phyloP scores from a whole-genome alignment of 2,888 invertebrate species.

The Phania funesta region DNA sequence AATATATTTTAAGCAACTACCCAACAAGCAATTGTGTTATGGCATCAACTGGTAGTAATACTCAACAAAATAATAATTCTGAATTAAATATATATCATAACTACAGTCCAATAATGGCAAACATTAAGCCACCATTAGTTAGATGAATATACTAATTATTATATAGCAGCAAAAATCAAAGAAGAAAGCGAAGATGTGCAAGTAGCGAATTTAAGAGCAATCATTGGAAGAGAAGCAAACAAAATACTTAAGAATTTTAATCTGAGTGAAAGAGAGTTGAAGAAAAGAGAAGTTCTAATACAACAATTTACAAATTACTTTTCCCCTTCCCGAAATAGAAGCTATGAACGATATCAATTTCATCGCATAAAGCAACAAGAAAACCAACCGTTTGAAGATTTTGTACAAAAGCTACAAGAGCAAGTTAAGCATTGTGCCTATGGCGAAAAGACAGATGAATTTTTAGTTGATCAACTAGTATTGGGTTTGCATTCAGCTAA shows the following conservation, averaged over 20 bases:
- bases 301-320: background rate
- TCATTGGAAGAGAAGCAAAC: slow-evolving; percentile 2
- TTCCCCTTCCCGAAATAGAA: slow-evolving; percentile 8
- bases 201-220: slow-evolving; percentile 14
- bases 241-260: background rate
- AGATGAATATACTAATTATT: background rate
- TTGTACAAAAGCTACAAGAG: background rate
- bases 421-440: background rate
- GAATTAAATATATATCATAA: background rate
- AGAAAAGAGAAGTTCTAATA: background rate
- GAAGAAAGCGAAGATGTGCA: slow-evolving; percentile 13
- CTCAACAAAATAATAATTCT: background rate
- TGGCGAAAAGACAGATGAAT: background rate
- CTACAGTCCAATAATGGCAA: background rate
- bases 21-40: background rate
- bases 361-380: background rate
- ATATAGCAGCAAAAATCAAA: slow-evolving; percentile 7
- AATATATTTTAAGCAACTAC: background rate
- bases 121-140: background rate
- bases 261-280: background rate
- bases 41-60: background rate
- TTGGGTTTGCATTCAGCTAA: background rate
- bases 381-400: background rate
- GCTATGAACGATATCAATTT: background rate
- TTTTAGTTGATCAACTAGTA: background rate